phyloP scores from a whole-genome alignment of 1,140 invertebrate species.

The Monomorium pharaonis region DNA sequence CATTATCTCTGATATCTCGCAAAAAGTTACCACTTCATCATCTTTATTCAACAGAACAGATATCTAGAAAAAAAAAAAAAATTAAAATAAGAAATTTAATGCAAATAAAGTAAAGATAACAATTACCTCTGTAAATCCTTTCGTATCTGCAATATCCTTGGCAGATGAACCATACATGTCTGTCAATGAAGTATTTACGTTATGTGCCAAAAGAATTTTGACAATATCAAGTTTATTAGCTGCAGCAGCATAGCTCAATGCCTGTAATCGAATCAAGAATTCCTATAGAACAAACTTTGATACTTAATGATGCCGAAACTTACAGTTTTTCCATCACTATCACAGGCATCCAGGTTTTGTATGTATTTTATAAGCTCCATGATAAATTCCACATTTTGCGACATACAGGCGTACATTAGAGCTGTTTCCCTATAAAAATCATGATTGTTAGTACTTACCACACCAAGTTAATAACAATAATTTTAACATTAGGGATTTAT shows the following conservation, averaged over 20 bases:
- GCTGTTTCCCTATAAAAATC: constrained; percentile 83
- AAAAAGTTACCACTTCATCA: constrained; percentile 36
- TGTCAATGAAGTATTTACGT: constrained; percentile 82
- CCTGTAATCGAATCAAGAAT: constrained; percentile 76
- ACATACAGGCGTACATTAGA: constrained; percentile 85
- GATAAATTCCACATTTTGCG: constrained; percentile 81
- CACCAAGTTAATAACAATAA: background rate
- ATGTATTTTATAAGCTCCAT: constrained; percentile 82
- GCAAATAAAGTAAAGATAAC: background rate
- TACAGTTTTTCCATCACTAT: constrained; percentile 86
- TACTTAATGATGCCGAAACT: constrained; percentile 42
- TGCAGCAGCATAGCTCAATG: constrained; percentile 85
- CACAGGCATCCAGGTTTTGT: constrained; percentile 85
- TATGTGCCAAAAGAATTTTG: constrained; percentile 83
- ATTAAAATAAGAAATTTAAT: constrained; percentile 27
- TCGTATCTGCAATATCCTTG: constrained; percentile 82
- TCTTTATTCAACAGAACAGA: constrained; percentile 60
- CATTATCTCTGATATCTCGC: constrained; percentile 34
- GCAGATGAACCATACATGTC: constrained; percentile 81
- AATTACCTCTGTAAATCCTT: constrained; percentile 82
- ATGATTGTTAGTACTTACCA: background rate
- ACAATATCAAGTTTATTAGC: constrained; percentile 84
- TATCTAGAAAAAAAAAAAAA: constrained; percentile 61
- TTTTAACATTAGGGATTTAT: constrained; percentile 3
- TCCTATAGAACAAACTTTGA: background rate